Percentiles rank a stretch among this genome's conserved stretches.
phyloP scores from a whole-genome alignment of 2,113 vertebrate species.

The Tinamus guttatus region DNA sequence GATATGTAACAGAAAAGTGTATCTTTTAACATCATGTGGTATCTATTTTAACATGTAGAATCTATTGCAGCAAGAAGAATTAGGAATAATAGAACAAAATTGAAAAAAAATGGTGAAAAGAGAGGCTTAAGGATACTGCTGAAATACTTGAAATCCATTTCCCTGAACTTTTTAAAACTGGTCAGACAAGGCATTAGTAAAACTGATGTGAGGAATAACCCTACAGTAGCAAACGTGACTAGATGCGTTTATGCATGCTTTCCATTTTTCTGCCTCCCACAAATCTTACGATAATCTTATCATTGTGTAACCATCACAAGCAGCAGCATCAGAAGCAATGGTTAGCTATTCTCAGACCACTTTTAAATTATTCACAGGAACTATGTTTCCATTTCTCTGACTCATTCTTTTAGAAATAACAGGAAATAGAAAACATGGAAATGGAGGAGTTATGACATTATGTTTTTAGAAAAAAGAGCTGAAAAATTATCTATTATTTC shows the following conservation, averaged over 20 bases:
- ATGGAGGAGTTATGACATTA: conserved; percentile 41
- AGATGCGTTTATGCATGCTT: conserved; percentile 39
- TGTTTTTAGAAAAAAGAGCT: conserved; percentile 43
- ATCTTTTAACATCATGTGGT: background rate
- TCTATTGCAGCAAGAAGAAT: background rate
- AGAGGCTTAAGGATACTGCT: background rate
- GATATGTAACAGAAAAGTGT: background rate
- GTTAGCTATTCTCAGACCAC: conserved; percentile 64
- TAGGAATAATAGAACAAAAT: background rate
- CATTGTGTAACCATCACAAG: conserved; percentile 52
- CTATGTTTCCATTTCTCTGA: conserved; percentile 49
- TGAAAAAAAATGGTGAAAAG: background rate
- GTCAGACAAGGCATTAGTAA: conserved; percentile 51
- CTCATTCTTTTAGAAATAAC: conserved; percentile 45
- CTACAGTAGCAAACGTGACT: conserved; percentile 24
- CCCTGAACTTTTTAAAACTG: conserved; percentile 34
- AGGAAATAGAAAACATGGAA: conserved; percentile 42
- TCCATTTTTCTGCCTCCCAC: conserved; percentile 49
- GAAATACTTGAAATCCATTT: conserved; percentile 48
- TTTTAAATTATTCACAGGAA: conserved; percentile 66
- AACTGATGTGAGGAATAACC: conserved; percentile 32
- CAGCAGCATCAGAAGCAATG: conserved; percentile 52
- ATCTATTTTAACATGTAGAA: background rate
- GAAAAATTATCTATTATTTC: conserved; percentile 31
- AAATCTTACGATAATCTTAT: conserved; percentile 49